phyloP scores from a whole-genome alignment of 2,888 invertebrate species.

The Agonopterix subpropinquella region DNA sequence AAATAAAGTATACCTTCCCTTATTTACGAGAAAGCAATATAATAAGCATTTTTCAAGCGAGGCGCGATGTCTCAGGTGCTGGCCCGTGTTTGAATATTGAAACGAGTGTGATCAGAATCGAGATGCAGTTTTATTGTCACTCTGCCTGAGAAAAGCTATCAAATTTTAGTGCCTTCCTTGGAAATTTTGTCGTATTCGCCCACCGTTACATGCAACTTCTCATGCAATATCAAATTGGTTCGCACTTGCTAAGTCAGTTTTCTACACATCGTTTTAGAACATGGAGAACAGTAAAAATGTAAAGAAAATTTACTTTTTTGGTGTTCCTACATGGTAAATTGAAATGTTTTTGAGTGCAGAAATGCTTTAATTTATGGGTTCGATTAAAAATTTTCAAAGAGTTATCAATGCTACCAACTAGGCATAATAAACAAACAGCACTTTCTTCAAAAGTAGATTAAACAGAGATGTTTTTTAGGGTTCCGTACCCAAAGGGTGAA shows the following conservation, averaged over 20 bases:
- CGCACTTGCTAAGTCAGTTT: neutral
- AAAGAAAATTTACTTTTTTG: no score
- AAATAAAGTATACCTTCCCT: conserved; percentile 37
- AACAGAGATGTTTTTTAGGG: no score
- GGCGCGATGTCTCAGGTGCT: conserved; percentile 60
- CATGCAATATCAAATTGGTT: conserved; percentile 18
- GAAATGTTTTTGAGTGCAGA: no score
- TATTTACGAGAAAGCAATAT: conserved; percentile 60
- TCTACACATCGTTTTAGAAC: neutral
- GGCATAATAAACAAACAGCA: no score
- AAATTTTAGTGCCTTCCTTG: conserved; percentile 55
- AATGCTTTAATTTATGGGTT: no score
- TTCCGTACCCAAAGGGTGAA: no score
- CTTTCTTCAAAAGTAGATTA: no score
- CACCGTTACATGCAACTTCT: conserved; percentile 33
- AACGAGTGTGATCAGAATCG: conserved; percentile 70
- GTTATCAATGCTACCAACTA: no score
- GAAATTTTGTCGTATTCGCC: conserved; percentile 36
- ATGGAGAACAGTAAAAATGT: no score
- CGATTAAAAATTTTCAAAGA: no score
- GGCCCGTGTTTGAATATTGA: conserved; percentile 62
- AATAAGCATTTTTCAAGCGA: conserved; percentile 56
- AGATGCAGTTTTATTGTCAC: conserved; percentile 73
- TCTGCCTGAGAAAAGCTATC: conserved; percentile 50
- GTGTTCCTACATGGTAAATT: no score